These are phyloP conservation scores for Glomeris maerens DNA, from an alignment of 1,140 invertebrate species.

Conservation along the genomic window DNA sequence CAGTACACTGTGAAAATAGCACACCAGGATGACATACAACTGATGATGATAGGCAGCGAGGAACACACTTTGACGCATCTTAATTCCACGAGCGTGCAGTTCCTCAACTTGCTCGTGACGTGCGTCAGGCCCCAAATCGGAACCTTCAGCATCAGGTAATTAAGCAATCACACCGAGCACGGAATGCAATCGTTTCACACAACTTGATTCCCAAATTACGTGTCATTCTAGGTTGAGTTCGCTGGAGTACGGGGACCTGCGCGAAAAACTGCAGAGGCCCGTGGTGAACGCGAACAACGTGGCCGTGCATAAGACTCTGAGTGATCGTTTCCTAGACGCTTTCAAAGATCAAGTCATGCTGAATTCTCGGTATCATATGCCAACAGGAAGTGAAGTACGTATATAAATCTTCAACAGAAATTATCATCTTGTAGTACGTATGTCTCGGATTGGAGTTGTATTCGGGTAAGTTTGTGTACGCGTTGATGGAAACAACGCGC, in stretches of 20 bases:
- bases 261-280: conserved; percentile 54
- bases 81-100: conserved; percentile 53
- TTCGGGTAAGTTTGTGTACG: too few species aligned
- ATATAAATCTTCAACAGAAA: too few species aligned
- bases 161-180: conserved; percentile 3
- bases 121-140: conserved; percentile 33
- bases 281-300: conserved; percentile 61
- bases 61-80: conserved; percentile 49
- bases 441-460: too few species aligned
- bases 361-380: conserved; percentile 49
- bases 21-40: conserved; percentile 58
- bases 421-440: too few species aligned
- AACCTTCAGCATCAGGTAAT: conserved; percentile 30
- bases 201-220: conserved; percentile 8
- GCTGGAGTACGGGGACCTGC: conserved; percentile 58
- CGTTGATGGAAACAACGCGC: too few species aligned
- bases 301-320: conserved; percentile 57
- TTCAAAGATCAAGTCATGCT: conserved; percentile 57
- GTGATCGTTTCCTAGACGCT: conserved; percentile 67
- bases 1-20: conserved; percentile 55
- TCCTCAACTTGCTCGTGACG: conserved; percentile 63
- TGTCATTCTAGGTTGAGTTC: conserved; percentile 47
- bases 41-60: conserved; percentile 56
- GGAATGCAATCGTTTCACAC: background rate
- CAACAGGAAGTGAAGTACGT: conserved; percentile 43